Conservation (phyloP, 2,797 vertebrate species). For the Malurus splendens region DNA sequence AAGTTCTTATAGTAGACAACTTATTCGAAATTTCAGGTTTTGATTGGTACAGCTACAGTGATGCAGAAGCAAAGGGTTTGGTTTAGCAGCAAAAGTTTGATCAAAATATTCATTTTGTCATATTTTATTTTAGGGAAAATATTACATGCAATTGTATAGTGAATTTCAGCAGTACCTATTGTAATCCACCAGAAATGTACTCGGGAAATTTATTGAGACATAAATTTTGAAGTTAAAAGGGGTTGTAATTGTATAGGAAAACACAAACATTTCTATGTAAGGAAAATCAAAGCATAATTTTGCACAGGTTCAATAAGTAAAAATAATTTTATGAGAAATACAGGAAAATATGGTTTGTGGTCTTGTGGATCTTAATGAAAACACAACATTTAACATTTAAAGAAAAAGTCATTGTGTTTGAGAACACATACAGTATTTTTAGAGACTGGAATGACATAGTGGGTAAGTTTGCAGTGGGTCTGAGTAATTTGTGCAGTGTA, state of each 20-base stretch:
- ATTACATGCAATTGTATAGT: background rate
- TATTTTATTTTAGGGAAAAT: background rate
- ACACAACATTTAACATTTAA: background rate
- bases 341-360: background rate
- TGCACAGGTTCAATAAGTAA: background rate
- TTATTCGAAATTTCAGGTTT: background rate
- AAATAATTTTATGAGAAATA: background rate
- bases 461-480: background rate
- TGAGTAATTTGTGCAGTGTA: background rate
- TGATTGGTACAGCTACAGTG: background rate
- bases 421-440: background rate
- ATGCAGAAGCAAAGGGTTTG: background rate
- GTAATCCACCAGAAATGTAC: background rate
- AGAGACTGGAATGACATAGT: background rate
- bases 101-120: background rate
- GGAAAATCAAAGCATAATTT: background rate
- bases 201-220: background rate
- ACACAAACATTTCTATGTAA: background rate
- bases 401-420: background rate
- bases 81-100: background rate
- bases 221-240: background rate
- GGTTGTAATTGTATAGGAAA: background rate
- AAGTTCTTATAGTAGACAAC: background rate
- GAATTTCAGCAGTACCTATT: background rate
- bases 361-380: background rate